Base-by-base conservation (phyloP, 2,888 invertebrate genomes). In the Callinectes sapidus region DNA sequence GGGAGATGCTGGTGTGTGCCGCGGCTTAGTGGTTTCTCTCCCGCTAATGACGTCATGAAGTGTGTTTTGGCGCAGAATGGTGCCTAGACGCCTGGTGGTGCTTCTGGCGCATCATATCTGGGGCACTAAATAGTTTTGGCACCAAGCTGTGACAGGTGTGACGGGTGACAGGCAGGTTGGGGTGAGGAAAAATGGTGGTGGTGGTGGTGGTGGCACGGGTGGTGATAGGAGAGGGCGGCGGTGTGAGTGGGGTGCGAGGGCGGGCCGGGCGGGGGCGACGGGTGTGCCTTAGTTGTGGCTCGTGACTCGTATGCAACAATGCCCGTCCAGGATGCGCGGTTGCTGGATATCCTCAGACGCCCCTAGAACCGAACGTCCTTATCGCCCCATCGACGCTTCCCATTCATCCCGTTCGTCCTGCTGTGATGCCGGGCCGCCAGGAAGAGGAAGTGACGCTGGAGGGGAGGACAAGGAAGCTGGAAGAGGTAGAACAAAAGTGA, bases 271-370 rank as follows among this genome's bases (percentile, higher is more conserved):
- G 55, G 32, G 32, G 42, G 88, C 32, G 88, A 55, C n/a, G 88
- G 88, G 88, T 35, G 55, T 88, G 55, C 88, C 88, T 32, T 14
- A 32, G 54, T 55, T 55, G 42, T 54, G 88, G 88, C 54, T 55
- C 88, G 88, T 88, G 55, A 88, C 88, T 88, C 88, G 55, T 88
- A 54, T 88, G 88, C 61, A 88, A 61, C 55, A 55, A 88, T 55
- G 55, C 48, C n/a, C 61, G 14, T 32, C 55, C 28, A 88, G 54
- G 88, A 88, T 88, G 61, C 88, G 23, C 23, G 35, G 54, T 55
- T 48, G 88, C 54, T 88, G 55, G 88, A 35, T 88, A 54, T 54
- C 48, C 54, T 54, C n/a, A 42, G n/a, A 48, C n/a, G 48, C 13
- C n/a, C 42, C 48, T 28, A 48, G 1, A 54, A 3, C 48, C n/a